Base-by-base conservation (phyloP, 1,140 invertebrate genomes). In the Cyrtorhinus lividipennis region DNA sequence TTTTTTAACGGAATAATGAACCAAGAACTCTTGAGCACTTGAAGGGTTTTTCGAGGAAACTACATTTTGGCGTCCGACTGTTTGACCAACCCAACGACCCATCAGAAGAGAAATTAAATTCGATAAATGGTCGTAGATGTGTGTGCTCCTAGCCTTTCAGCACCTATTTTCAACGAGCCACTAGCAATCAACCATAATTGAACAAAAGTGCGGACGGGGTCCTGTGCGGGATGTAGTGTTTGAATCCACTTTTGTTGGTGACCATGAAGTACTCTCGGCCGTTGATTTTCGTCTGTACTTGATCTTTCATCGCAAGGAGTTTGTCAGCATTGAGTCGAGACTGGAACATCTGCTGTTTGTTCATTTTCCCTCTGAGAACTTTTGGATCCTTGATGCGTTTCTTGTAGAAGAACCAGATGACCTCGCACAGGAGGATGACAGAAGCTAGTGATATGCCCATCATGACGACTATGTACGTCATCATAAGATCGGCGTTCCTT, bases 181-280 rank as follows among this genome's bases (percentile, higher is more conserved):
- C n/a, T n/a, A n/a, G n/a, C n/a, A n/a, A n/a, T 53, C 30, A 65
- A 3, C 38, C 56, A 62, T 67, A 65, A 15, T 84, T 81, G 74
- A 86, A 88, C 0, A 88, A 71, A 53, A 86, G 79, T 23, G 85
- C 83, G 2, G 86, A 88, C 0, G 84, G 83, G 3, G 82, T 80
- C 67, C 84, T 73, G 0, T 84, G 76, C 1, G 86, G 85, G 63
- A 88, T 80, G 24, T 88, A 73, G 65, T 80, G 78, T 10, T 73
- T 81, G 20, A 79, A 78, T 0, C 83, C 83, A 46, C 76, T 73
- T 1, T 74, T 71, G 24, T 78, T 76, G 3, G 78, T 77, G 20
- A 83, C 74, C 0, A 86, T 77, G 69, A 82, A 84, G 73, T 88
- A 88, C 68, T 87, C 82, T 59, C 84, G 75, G 1, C 86, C 86